Conservation (phyloP, 2,113 vertebrate genomes). For the Acrocephalus kingi region DNA sequence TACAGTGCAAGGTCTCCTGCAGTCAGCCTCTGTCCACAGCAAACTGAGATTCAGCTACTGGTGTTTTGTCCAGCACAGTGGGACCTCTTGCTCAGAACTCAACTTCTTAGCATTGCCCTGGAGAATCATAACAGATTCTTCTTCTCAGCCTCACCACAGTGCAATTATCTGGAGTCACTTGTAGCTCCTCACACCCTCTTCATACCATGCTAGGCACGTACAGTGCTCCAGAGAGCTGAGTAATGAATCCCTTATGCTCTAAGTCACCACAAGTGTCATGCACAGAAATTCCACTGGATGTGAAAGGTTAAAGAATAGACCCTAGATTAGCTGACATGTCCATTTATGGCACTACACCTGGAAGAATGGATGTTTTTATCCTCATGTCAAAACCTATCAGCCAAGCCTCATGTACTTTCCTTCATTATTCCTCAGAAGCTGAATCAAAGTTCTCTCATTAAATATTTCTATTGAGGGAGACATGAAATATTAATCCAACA, state of each 20-base stretch:
- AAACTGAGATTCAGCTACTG: not conserved
- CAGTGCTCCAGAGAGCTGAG: not conserved
- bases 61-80: not conserved
- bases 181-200: not conserved
- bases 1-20: not conserved
- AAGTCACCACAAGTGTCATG: not conserved
- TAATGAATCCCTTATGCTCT: not conserved
- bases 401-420: not conserved
- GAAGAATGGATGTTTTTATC: not conserved
- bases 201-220: not conserved
- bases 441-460: not conserved
- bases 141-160: not conserved
- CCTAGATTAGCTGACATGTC: not conserved
- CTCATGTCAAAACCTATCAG: not conserved
- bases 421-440: not conserved
- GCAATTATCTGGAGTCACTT: not conserved
- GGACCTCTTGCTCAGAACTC: not conserved
- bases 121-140: not conserved
- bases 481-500: not conserved
- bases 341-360: not conserved
- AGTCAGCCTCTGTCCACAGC: not conserved
- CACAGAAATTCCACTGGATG: not conserved
- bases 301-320: not conserved
- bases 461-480: not conserved
- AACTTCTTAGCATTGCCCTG: not conserved